These are phyloP conservation scores for Siniperca scherzeri DNA, from an alignment of 2,797 vertebrate genomes.

Conservation along the genomic window DNA sequence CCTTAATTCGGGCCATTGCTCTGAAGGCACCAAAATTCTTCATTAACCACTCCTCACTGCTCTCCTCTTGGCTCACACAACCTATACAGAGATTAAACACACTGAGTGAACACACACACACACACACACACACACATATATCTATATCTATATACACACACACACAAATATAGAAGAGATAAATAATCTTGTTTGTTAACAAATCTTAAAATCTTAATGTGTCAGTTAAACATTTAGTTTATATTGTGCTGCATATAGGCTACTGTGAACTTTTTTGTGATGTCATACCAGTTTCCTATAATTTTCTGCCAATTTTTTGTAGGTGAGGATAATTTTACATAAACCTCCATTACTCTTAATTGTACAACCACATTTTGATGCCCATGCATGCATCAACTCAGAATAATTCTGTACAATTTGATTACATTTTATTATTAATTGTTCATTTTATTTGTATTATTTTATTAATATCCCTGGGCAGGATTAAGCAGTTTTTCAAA, in stretches of 20 bases:
- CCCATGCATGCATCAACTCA: too few relatives aligned
- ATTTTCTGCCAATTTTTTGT: too few relatives aligned
- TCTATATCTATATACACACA: too few relatives aligned
- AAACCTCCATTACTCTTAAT: too few relatives aligned
- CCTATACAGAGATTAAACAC: constrained; percentile 64
- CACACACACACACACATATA: background rate
- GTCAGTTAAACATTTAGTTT: background rate
- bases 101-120: background rate
- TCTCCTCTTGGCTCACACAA: constrained; percentile 72
- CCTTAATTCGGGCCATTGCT: constrained; percentile 75
- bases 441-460: too few relatives aligned
- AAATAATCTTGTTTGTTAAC: background rate
- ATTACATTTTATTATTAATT: too few relatives aligned
- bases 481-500: too few relatives aligned
- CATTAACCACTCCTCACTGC: constrained; percentile 82
- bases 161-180: background rate
- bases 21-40: constrained; percentile 87
- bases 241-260: background rate
- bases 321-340: too few relatives aligned
- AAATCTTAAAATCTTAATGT: background rate
- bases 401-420: too few relatives aligned
- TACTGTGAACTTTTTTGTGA: background rate
- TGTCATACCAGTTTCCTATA: too few relatives aligned
- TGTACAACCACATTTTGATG: too few relatives aligned
- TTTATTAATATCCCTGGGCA: too few relatives aligned